Base-by-base conservation (phyloP, 2,797 vertebrate genomes). In the Chelon auratus region DNA sequence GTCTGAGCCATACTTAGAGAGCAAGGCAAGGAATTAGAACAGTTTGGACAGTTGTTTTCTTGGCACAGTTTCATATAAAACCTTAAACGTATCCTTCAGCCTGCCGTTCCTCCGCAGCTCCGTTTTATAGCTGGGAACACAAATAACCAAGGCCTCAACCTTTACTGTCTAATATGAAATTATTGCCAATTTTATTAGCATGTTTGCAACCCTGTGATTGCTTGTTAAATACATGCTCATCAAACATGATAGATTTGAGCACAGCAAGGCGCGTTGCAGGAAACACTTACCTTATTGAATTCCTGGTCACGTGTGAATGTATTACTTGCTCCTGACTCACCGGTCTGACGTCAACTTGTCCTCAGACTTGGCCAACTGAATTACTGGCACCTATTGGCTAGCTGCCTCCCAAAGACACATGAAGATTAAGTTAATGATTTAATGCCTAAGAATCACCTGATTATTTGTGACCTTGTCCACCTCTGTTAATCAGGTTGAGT, bases 241-340 rank as follows among this genome's bases (percentile, higher is more conserved):
- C 80, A 64, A 82, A 78, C 5, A 12, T 60, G 80, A 80, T 62
- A 60, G 73, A 85, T 80, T 62, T 26, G 54, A 39, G 36, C 64
- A 24, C 48, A 14, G 73, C 26, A 6, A 30, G 50, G 42, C 48
- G 37, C 56, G 47, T 53, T 63, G 82, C 68, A 78, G 82, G 65
- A 73, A 80, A 90, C 87, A 78, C 83, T 83, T 80, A 81, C 30
- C 68, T 88, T 78, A 91, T 91, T 91, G 67, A 78, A 88, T 90
- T 85, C 68, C 77, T 0, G 1, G 50, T 75, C 76, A 71, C 53
- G 39, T 87, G 81, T 77, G 68, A 61, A 77, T 36, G 53, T 65
- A 43, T 80, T 70, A 62, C 64, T 67, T 52, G 74, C 62, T 85
- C 65, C 77, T 81, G 87, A 77, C 79, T 87, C 83, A 81, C 65